These are phyloP conservation scores for Scytalopus superciliaris DNA, from an alignment of 2,113 vertebrate genomes.

Conservation along the genomic window DNA sequence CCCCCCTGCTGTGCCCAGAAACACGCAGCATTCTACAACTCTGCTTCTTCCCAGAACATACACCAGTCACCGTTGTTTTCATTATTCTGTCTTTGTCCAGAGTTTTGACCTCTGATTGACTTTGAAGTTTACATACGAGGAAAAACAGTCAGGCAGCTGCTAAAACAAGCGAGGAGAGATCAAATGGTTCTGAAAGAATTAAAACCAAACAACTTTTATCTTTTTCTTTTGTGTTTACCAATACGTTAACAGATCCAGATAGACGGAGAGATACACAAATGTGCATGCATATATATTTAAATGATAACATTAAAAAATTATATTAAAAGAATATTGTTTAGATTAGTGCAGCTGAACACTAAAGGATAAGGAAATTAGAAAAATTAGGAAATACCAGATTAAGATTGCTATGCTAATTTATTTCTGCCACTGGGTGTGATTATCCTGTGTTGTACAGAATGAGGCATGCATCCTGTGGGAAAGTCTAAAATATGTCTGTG, in stretches of 20 bases:
- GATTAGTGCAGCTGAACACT: neutral
- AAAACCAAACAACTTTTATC: constrained; percentile 61
- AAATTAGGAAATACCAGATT: constrained; percentile 59
- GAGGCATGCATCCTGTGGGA: constrained; percentile 58
- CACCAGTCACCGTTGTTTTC: neutral
- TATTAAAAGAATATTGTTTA: constrained; percentile 14
- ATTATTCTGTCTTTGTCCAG: neutral
- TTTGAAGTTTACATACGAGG: constrained; percentile 64
- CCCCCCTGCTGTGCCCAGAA: neutral
- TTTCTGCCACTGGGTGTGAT: constrained; percentile 51
- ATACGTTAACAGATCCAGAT: constrained; percentile 35
- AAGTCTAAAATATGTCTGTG: constrained; percentile 25
- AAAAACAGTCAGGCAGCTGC: constrained; percentile 65
- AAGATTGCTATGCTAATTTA: constrained; percentile 44
- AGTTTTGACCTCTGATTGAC: constrained; percentile 64
- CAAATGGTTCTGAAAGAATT: constrained; percentile 50
- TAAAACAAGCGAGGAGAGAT: constrained; percentile 56
- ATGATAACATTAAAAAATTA: neutral
- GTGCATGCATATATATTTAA: neutral
- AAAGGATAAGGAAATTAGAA: constrained; percentile 50
- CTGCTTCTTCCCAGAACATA: neutral
- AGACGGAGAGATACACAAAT: constrained; percentile 19
- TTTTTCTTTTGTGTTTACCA: constrained; percentile 59
- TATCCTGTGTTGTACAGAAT: constrained; percentile 40
- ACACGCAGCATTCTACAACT: neutral